Base-by-base conservation (phyloP, 2,113 vertebrate genomes). In the Sinocyclocheilus anophthalmus region DNA sequence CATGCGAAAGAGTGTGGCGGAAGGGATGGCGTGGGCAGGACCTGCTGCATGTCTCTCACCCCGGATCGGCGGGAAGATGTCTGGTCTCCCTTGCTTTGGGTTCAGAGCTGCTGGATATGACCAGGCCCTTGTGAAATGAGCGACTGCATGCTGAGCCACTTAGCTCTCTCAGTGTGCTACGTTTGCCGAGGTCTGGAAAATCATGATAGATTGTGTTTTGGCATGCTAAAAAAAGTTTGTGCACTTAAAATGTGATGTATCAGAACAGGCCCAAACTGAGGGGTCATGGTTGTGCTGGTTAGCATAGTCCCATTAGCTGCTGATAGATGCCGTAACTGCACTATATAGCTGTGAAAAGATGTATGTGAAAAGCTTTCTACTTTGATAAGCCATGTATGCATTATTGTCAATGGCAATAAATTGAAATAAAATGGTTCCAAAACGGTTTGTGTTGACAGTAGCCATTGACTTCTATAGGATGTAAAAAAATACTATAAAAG, bases 111-210 rank as follows among this genome's bases (percentile, higher is more conserved):
- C 76, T 77, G 18, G 18, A 84, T 77, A n/a, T 57, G 76, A 26
- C 72, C 67, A 87, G 5, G 20, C 87, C 67, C 59, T 65, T 69
- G 50, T 75, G 63, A 63, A 76, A 70, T 80, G 78, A 82, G 20
- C n/a, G 5, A 67, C 48, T 80, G 50, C 37, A 24, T 53, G 55
- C 42, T 80, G 84, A 80, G 67, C 70, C 55, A 76, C 76, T 86
- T 84, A 78, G 55, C 63, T 80, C 33, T 86, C 20, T 86, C 10
- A 16, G 22, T 48, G 26, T 76, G n/a, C 18, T 6, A 45, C 4
- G 1, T 16, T 79, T 63, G 50, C 83, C 12, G 61, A 37, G 24
- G 70, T 84, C 39, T 13, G 37, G 24, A 26, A 42, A 30, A 33
- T 70, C n/a, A 6, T 79, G 33, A 86, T 57, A 53, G n/a, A 26